A percentile compares a stretch with the other conserved stretches of the same genome.
Evolutionary conservation across 1,140 invertebrate species (phyloP).

Genomic region (Bursaphelenchus mucronatus): DNA sequence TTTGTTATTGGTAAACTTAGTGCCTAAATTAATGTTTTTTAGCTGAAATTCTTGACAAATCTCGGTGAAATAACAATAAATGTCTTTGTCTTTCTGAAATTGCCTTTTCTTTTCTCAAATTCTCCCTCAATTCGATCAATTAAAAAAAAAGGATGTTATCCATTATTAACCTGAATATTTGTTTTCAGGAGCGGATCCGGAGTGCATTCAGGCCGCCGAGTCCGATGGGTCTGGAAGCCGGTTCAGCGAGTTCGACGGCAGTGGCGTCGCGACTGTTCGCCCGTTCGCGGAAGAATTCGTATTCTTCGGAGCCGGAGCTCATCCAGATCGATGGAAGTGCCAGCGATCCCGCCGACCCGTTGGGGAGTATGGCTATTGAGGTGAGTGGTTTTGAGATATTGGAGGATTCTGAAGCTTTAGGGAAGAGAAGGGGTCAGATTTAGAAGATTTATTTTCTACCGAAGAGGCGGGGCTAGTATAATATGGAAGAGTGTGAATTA

Average conservation of each 20-base stretch:
- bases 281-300: conserved; percentile 9
- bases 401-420: neutral
- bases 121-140: neutral
- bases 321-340: conserved; percentile 10
- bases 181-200: conserved; percentile 3
- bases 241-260: conserved; percentile 8
- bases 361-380: conserved; percentile 14
- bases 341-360: conserved; percentile 2
- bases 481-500: too few relatives aligned
- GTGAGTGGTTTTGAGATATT: neutral
- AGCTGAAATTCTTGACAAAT: neutral
- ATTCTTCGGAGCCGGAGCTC: conserved; percentile 8
- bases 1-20: too few relatives aligned
- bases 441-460: too few relatives aligned
- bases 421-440: neutral
- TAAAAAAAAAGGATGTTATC: neutral
- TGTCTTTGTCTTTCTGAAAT: neutral
- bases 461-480: too few relatives aligned
- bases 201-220: neutral
- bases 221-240: neutral
- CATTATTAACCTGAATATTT: conserved; percentile 7
- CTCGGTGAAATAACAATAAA: neutral
- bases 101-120: conserved; percentile 2
- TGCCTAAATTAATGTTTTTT: too few relatives aligned
- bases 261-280: conserved; percentile 19